phyloP scores from a whole-genome alignment of 2,888 invertebrate genomes.

The Seira musarum region DNA sequence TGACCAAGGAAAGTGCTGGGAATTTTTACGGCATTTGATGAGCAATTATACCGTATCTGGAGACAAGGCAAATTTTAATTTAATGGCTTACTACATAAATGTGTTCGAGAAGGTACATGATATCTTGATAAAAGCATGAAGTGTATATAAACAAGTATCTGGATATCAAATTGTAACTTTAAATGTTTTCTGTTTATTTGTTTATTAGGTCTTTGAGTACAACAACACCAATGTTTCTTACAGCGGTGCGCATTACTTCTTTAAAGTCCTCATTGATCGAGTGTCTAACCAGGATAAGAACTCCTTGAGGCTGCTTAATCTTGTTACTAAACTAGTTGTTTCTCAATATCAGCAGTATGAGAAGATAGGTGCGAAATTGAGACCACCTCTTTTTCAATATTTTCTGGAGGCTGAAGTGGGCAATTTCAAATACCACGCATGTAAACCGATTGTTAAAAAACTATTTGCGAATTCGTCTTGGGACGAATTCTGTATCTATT shows the following conservation, averaged over 20 bases:
- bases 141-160: too few relatives aligned
- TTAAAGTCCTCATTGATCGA: background rate
- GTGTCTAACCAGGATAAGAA: slow-evolving; percentile 25
- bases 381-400: slow-evolving; percentile 41
- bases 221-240: slow-evolving; percentile 1
- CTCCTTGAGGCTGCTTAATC: slow-evolving; percentile 7
- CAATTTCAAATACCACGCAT: slow-evolving; percentile 8
- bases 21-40: slow-evolving; percentile 20
- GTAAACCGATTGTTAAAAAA: background rate
- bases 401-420: slow-evolving; percentile 37
- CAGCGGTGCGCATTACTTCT: background rate
- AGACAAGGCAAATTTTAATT: slow-evolving; percentile 22
- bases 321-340: slow-evolving; percentile 28
- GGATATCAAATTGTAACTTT: background rate
- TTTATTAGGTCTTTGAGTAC: slow-evolving; percentile 12
- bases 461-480: background rate
- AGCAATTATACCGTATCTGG: slow-evolving; percentile 15
- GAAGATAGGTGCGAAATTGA: slow-evolving; percentile 12
- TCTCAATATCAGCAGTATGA: slow-evolving; percentile 24
- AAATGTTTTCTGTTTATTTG: slow-evolving; percentile 3
- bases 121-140: background rate
- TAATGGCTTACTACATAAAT: slow-evolving; percentile 36
- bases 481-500: slow-evolving; percentile 30
- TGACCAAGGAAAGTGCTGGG: slow-evolving; percentile 17
- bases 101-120: slow-evolving; percentile 34